phyloP scores from a whole-genome alignment of 2,888 invertebrate species.

The Macrosiphum euphorbiae region DNA sequence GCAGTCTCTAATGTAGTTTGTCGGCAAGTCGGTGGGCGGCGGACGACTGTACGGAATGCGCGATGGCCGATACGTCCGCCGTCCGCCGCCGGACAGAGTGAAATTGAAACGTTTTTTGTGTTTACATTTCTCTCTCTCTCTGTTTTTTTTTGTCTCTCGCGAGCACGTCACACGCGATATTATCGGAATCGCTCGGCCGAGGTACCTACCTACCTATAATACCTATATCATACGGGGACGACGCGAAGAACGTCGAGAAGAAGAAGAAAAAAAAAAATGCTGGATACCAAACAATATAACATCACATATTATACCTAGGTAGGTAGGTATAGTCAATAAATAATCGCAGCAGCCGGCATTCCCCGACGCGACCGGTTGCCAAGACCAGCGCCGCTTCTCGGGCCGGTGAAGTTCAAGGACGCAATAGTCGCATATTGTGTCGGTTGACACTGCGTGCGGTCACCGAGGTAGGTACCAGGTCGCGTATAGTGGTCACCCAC shows the following conservation, averaged over 20 bases:
- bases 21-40: background rate
- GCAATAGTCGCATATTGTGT: background rate
- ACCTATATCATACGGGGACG: too few relatives aligned
- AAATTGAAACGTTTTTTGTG: slow-evolving; percentile 19
- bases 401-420: slow-evolving; percentile 43
- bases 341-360: slow-evolving; percentile 9
- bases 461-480: background rate
- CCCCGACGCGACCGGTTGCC: slow-evolving; percentile 44
- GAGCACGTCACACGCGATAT: background rate
- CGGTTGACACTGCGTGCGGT: background rate
- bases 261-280: background rate
- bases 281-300: background rate
- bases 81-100: background rate
- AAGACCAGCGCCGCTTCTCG: background rate
- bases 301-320: too few relatives aligned
- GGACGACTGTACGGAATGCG: background rate
- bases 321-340: background rate
- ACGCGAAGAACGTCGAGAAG: background rate
- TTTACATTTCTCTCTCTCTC: background rate
- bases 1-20: background rate
- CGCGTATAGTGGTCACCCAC: background rate
- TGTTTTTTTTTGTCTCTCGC: background rate
- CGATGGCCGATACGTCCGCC: background rate
- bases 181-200: background rate
- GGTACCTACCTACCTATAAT: background rate